Conservation (phyloP, 64 coral and sea anemone genomes). For the Hydrozoanthus tunicans region DNA sequence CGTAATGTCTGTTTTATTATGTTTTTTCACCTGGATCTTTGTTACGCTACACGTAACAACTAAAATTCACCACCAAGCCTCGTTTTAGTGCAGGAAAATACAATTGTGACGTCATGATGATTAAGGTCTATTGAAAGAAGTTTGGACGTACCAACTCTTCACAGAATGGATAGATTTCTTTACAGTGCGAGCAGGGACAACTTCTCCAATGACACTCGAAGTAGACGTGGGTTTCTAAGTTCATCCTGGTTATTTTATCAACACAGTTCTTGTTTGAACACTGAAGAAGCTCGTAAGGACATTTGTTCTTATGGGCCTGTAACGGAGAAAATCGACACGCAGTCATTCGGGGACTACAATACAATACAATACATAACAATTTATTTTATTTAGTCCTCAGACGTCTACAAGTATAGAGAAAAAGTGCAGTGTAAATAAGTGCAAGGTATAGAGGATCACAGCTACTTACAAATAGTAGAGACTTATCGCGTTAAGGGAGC, state of each 20-base stretch:
- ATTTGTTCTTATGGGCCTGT: slow-evolving; percentile 18
- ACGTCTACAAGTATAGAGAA: no score
- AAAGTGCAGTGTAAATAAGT: no score
- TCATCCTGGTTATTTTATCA: slow-evolving; percentile 36
- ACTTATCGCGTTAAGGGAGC: no score
- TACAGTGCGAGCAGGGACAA: slow-evolving; percentile 32
- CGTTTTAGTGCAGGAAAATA: no score
- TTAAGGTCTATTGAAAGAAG: no score
- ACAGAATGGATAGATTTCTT: slow-evolving; percentile 47
- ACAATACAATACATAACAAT: background rate
- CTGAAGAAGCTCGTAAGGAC: slow-evolving; percentile 19
- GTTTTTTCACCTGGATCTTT: no score
- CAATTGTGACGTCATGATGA: no score
- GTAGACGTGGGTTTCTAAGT: slow-evolving; percentile 27
- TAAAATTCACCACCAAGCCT: no score
- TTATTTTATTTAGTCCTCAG: background rate
- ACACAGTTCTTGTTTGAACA: slow-evolving; percentile 42
- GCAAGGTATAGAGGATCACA: no score
- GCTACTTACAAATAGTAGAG: no score
- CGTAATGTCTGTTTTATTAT: no score
- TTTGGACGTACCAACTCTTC: slow-evolving; percentile 31
- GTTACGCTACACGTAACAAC: no score
- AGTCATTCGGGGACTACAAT: background rate
- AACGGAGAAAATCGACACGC: background rate
- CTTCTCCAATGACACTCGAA: slow-evolving; percentile 34